Evolutionary conservation across 2,113 vertebrate species (phyloP).

Genomic region (Eretmochelys imbricata): DNA sequence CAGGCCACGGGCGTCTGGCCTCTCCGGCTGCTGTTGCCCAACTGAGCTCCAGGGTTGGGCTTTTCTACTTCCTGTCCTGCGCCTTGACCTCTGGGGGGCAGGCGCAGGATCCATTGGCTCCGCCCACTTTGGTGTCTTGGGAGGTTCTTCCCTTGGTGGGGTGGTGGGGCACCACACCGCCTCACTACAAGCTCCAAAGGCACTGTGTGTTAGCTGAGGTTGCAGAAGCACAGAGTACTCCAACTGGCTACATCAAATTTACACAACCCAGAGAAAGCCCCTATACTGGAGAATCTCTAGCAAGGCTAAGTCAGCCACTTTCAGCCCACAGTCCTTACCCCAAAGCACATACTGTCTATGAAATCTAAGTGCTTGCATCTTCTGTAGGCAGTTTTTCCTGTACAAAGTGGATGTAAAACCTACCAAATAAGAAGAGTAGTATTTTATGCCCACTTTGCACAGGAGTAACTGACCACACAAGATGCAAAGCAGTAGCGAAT

Average conservation of each 20-base stretch:
- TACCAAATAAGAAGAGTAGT: background rate
- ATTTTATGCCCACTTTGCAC: accelerated
- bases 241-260: accelerated
- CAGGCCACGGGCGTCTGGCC: too few relatives aligned
- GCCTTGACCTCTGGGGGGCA: too few relatives aligned
- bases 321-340: background rate
- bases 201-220: background rate
- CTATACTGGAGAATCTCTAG: accelerated
- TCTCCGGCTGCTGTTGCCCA: too few relatives aligned
- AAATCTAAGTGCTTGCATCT: accelerated
- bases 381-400: background rate
- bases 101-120: too few relatives aligned
- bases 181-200: too few relatives aligned
- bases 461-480: accelerated
- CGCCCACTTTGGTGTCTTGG: too few relatives aligned
- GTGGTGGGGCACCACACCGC: too few relatives aligned
- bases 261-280: accelerated
- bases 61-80: too few relatives aligned
- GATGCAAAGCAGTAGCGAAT: accelerated
- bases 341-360: accelerated
- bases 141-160: too few relatives aligned
- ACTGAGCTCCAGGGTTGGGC: too few relatives aligned
- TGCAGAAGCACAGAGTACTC: too few relatives aligned
- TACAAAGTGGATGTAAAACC: background rate
- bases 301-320: background rate